These are phyloP conservation scores for Zosterops borbonicus DNA, from an alignment of 2,113 vertebrate genomes.

Conservation along the genomic window DNA sequence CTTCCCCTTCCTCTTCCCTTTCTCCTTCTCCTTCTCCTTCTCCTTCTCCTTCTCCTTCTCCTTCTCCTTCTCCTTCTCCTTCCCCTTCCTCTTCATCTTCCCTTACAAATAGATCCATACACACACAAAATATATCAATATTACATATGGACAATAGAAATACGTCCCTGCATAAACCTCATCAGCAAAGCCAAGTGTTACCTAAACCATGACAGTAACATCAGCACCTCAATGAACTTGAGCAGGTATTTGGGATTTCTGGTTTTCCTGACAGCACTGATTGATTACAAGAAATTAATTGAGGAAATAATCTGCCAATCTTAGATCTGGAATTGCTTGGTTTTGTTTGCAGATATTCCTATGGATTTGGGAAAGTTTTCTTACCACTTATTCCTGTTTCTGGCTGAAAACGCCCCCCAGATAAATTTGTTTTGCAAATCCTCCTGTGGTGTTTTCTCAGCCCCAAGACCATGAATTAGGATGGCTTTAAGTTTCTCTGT, in stretches of 20 bases:
- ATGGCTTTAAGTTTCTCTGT: background rate
- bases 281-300: background rate
- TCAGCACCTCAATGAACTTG: background rate
- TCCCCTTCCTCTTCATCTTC: background rate
- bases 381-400: background rate
- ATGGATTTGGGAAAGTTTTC: background rate
- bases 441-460: background rate
- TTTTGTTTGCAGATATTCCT: background rate
- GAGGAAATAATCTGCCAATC: background rate
- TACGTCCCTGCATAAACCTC: background rate
- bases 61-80: background rate
- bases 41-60: fast-evolving
- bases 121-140: fast-evolving
- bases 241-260: background rate
- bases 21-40: background rate
- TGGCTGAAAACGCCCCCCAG: background rate
- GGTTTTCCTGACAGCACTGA: background rate
- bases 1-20: background rate
- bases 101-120: background rate
- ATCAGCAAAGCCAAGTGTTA: background rate
- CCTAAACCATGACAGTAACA: background rate
- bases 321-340: background rate
- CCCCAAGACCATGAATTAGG: background rate
- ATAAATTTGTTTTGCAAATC: background rate
- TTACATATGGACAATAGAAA: background rate